phyloP scores from a whole-genome alignment of 2,797 vertebrate species.

The Philypnodon macrostomus region DNA sequence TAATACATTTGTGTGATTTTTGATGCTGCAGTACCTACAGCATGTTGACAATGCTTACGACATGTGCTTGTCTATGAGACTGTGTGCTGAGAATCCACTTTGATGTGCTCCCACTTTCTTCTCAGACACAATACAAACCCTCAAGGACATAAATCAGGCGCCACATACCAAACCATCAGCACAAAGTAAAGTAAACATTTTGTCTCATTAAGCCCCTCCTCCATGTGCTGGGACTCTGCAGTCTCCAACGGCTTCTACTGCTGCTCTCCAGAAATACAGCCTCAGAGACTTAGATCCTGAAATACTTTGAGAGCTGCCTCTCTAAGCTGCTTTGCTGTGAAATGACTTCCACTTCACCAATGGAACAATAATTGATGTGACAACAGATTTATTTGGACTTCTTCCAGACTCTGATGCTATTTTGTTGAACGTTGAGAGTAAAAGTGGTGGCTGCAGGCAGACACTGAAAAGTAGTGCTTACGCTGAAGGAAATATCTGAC shows the following conservation, averaged over 20 bases:
- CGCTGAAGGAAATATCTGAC: conserved; percentile 5
- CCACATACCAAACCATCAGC: conserved; percentile 24
- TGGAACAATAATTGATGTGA: conserved; percentile 81
- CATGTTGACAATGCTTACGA: conserved; percentile 11
- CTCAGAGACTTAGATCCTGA: conserved; percentile 66
- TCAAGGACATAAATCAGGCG: conserved; percentile 35
- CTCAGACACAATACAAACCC: conserved; percentile 18
- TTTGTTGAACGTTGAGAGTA: conserved; percentile 43
- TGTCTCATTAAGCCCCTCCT: conserved; percentile 56
- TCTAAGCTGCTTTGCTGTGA: conserved; percentile 77
- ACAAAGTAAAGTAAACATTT: conserved; percentile 47
- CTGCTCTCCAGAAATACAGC: conserved; percentile 68
- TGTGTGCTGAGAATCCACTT: conserved; percentile 27
- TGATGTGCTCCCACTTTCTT: conserved; percentile 23
- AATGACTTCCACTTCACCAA: conserved; percentile 75
- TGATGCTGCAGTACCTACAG: too few species aligned
- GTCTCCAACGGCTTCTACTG: conserved; percentile 33
- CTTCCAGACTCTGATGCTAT: conserved; percentile 45
- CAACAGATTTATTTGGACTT: conserved; percentile 75
- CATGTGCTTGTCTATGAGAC: conserved; percentile 29
- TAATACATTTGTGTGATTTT: too few species aligned
- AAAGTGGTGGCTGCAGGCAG: conserved; percentile 24
- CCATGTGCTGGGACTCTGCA: conserved; percentile 35
- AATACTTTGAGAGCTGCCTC: conserved; percentile 69
- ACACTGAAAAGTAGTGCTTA: conserved; percentile 13